Base-by-base conservation (phyloP, 2,113 vertebrate genomes). In the Gulo gulo region DNA sequence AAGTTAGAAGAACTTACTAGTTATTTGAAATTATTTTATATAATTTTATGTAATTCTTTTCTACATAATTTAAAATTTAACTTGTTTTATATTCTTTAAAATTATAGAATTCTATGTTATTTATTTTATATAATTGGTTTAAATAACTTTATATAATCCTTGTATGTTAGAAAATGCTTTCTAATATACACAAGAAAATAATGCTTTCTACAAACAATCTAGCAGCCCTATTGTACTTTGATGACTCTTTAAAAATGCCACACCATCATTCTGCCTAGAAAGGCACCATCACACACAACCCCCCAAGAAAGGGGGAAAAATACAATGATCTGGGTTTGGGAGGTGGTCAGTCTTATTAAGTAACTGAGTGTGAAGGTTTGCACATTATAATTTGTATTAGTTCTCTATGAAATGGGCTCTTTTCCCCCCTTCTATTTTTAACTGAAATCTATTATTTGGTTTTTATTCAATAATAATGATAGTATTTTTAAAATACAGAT, bases 21-120 rank as follows among this genome's bases (percentile, higher is more conserved):
- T 26, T 92, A 94, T 31, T 11, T 80, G n/a, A 91, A 86, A 93
- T 71, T 92, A 69, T n/a, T 78, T 74, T 78, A 88, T n/a, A 89
- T 76, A 92, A 92, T 92, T 69, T 69, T 93, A 55, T 42, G 45
- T 42, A 94, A 47, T 69, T 84, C 3, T 80, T 81, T 96, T 65
- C 23, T 29, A 59, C 34, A 6, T 39, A 74, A 74, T 63, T 78
- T 59, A 31, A 36, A 85, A 86, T 61, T 71, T 52, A 42, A 69
- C 8, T 16, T 78, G 36, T 34, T 59, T 88, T 36, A 39, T 65
- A 39, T n/a, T 67, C 42, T 67, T 93, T 59, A 6, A 50, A 87
- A 76, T 65, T 45, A 39, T 59, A 21, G 23, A 24, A 69, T 42
- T 85, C 57, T 78, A 63, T 29, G 2, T 47, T 83, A 82, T 83